phyloP scores from a whole-genome alignment of 2,797 vertebrate genomes.

The Sphenopsis melanotis region DNA sequence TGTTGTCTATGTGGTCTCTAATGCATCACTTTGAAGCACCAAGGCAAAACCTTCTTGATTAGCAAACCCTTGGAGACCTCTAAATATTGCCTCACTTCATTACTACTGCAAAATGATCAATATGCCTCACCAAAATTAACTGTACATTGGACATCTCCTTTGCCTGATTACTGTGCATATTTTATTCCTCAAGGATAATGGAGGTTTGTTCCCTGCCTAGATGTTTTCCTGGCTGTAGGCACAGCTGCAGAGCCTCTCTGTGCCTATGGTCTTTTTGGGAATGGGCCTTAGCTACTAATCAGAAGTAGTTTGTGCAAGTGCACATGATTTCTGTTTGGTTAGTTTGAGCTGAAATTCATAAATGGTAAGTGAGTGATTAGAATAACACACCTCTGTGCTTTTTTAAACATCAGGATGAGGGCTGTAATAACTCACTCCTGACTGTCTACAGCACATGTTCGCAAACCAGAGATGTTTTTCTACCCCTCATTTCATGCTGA shows the following conservation, averaged over 20 bases:
- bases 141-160: constrained; percentile 37
- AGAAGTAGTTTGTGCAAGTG: background rate
- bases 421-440: background rate
- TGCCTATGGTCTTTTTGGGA: background rate
- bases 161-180: constrained; percentile 42
- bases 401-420: background rate
- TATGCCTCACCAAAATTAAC: constrained; percentile 60
- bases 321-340: background rate
- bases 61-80: constrained; percentile 31
- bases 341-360: background rate
- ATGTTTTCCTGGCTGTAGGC: background rate
- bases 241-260: background rate
- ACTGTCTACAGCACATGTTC: background rate
- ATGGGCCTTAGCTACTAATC: background rate
- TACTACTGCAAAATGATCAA: constrained; percentile 60
- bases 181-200: constrained; percentile 23
- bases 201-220: background rate
- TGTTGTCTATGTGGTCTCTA: background rate
- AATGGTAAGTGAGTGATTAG: background rate
- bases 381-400: background rate
- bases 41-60: constrained; percentile 13
- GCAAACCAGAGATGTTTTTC: background rate
- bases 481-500: background rate
- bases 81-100: constrained; percentile 59
- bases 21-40: background rate